Base-by-base conservation (phyloP, 2,113 vertebrate genomes). In the Lagopus muta region DNA sequence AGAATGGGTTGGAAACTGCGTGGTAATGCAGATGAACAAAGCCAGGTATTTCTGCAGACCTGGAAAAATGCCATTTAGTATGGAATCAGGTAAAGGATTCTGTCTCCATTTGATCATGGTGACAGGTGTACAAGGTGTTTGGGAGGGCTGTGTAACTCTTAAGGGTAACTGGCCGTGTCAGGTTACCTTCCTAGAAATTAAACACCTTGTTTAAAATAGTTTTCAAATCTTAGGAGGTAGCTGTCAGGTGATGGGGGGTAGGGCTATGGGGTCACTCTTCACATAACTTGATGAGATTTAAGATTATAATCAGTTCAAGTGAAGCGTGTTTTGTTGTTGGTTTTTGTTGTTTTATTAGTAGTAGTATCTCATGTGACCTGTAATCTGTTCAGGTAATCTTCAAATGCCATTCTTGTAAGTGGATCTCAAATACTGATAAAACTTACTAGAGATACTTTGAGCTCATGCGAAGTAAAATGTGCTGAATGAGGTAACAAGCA, bases 141-240 rank as follows among this genome's bases (percentile, higher is more conserved):
- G 69, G 54, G 70, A 87, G 38, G 28, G 52, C 16, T 36, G n/a
- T 2, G 0, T 55, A 57, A 19, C 10, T 8, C 22, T 52, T 27
- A 5, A 11, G 55, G 16, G 17, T 48, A 79, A 20, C 17, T 65
- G 45, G 15, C 2, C 36, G 12, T 0, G 0, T n/a, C 34, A 38
- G 8, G 58, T 52, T 65, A 32, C 50, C 55, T 86, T 55, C 17
- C 40, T 30, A 34, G 28, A 80, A 48, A 12, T 13, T 34, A 34
- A 32, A 5, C 5, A 2, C 38, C 28, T 9, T 76, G 16, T 69
- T 88, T 65, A 10, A 78, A 54, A 1, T 62, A 22, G 36, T 13
- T 54, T 5, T 13, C 45, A 54, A 27, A 19, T 24, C 16, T 10
- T 16, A 6, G 60, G 36, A 25, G 24, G 4, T 27, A 27, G 62